Evolutionary conservation across 2,113 vertebrate species (phyloP), one percentile per base, ranked within the genome.

Genomic region (Gorsachius goisagi): DNA sequence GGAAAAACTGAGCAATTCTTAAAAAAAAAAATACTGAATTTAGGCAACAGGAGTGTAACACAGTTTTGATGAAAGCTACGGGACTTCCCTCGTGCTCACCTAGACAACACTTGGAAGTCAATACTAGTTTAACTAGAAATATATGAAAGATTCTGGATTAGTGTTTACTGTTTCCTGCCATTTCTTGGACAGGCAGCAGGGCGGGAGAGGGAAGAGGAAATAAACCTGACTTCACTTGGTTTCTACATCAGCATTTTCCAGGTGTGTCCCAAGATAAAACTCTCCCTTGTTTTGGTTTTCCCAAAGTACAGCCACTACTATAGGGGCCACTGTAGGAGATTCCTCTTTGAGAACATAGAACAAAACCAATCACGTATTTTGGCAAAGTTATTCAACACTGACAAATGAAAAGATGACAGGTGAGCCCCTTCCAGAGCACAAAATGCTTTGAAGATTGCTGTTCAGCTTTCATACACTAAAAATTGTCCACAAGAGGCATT

Each of bases 361-460:
- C 84, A 80, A 96, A 92, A 72, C 82, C 95, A 88, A 94, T 74
- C 84, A 81, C 69, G 12, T 71, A 62, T 93, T 97, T 97, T 97
- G 95, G 95, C 95, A 91, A 79, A 92, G 86, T 78, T 81, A 85
- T 85, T 81, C 45, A 96, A 97, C 96, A 96, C 96, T 95, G 95
- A 96, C 90, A 71, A 73, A 80, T 82, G 87, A 88, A 56, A 55
- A 75, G 74, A 95, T 26, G 7, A 89, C 3, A 39, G 88, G 77
- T 59, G 83, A 92, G 90, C 88, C 87, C 95, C 71, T 93, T 64
- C 79, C 91, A 67, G 96, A 81, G 93, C 91, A 71, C 8, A 45
- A 67, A 80, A 67, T 5, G 83, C 93, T 75, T 84, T 62, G 45
- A 85, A 94, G 81, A 39, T 88, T 33, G 71, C 92, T 81, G 93